A percentile compares a stretch with the other conserved stretches of the same genome.
Evolutionary conservation across 2,888 invertebrate species (phyloP).

Genomic region (Macrosoma leucophasiata): DNA sequence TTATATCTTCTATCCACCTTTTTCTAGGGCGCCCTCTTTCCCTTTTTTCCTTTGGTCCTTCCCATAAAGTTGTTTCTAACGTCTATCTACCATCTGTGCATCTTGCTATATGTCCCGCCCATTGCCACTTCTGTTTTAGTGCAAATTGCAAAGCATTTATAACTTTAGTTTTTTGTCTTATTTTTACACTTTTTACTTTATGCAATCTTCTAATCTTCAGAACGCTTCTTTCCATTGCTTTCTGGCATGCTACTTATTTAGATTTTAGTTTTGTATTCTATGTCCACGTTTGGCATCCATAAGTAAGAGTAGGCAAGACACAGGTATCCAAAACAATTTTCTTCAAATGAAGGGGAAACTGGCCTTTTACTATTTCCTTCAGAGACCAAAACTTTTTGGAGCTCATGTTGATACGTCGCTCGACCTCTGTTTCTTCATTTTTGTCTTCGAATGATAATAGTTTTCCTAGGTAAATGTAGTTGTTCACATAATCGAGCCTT

Average conservation of each 20-base stretch:
- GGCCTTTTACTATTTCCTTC: slow-evolving; percentile 7
- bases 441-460: slow-evolving; percentile 9
- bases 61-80: neutral
- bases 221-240: slow-evolving; percentile 13
- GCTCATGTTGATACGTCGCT: slow-evolving; percentile 10
- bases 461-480: slow-evolving; percentile 11
- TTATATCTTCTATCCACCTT: slow-evolving; percentile 6
- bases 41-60: slow-evolving; percentile 7
- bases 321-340: slow-evolving; percentile 20
- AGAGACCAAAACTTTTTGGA: slow-evolving; percentile 12
- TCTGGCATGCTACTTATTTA: slow-evolving; percentile 8
- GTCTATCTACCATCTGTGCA: slow-evolving; percentile 8
- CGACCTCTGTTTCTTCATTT: slow-evolving; percentile 9
- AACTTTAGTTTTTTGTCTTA: slow-evolving; percentile 5
- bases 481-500: slow-evolving; percentile 7
- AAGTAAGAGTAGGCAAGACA: slow-evolving; percentile 21
- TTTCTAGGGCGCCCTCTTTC: slow-evolving; percentile 9
- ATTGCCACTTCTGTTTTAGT: slow-evolving; percentile 7
- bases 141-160: slow-evolving; percentile 5
- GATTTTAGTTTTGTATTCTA: slow-evolving; percentile 14
- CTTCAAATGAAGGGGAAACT: slow-evolving; percentile 12
- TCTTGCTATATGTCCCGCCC: slow-evolving; percentile 8
- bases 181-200: slow-evolving; percentile 3
- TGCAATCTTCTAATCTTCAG: slow-evolving; percentile 5
- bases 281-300: slow-evolving; percentile 22